Evolutionary conservation across 1,140 invertebrate species (phyloP).

Genomic region (Drosophila elegans): DNA sequence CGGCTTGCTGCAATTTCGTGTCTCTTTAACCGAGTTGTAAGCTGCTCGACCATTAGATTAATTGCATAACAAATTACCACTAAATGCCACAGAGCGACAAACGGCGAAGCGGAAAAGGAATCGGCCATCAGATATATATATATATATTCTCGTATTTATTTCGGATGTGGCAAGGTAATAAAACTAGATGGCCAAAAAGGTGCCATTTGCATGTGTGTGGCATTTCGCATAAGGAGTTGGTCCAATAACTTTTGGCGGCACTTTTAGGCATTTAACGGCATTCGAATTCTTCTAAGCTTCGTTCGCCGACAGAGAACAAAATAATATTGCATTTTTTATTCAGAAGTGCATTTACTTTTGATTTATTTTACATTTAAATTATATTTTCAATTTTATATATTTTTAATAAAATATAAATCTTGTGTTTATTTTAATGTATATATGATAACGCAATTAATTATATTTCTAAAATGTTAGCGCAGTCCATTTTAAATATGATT

Average conservation of each 20-base stretch:
- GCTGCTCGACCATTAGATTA: conserved; percentile 28
- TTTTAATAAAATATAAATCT: no score
- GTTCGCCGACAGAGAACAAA: background rate
- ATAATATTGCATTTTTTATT: no score
- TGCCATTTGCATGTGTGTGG: conserved; percentile 1
- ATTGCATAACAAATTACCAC: conserved; percentile 55
- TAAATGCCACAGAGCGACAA: conserved; percentile 31
- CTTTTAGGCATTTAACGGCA: background rate
- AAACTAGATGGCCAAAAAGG: background rate
- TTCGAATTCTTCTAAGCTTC: background rate
- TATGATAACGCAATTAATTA: no score
- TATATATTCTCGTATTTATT: background rate
- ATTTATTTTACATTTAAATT: no score
- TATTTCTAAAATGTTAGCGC: no score
- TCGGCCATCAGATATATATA: background rate
- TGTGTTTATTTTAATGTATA: no score
- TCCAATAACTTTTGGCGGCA: background rate
- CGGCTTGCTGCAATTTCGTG: conserved; percentile 15
- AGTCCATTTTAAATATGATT: no score
- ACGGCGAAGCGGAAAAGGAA: conserved; percentile 46
- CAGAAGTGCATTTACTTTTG: no score
- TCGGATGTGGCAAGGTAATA: conserved; percentile 12
- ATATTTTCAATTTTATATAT: no score
- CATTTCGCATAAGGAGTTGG: no score
- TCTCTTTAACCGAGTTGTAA: conserved; percentile 13